Base-by-base conservation (phyloP, 2,797 vertebrate species). In the Acipenser ruthenus region DNA sequence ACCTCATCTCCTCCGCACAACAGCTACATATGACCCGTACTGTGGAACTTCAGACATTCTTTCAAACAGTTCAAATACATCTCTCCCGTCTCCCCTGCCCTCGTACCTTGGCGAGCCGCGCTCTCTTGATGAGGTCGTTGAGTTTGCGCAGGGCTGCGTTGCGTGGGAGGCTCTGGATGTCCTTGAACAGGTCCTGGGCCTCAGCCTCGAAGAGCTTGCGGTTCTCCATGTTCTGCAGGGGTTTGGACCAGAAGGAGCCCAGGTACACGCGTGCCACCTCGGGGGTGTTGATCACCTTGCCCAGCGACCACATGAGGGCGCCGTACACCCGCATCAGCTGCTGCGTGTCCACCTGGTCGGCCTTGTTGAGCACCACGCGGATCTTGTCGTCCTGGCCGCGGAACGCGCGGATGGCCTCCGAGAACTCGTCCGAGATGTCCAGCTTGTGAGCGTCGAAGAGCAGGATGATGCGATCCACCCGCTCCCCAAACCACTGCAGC, bases 391-490 rank as follows among this genome's bases (percentile, higher is more conserved):
- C 96, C 67, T 99, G 95, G 11, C 96, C 95, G 15, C 93, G 92
- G 73, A 99, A 93, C 7, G 96, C 92, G 75, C 83, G 91, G 78
- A 99, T 99, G 56, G 95, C 96, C 74, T 99, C 96, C 0, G 96
- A 98, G 83, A 99, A 99, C 83, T 99, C 96, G n/a, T 98, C 96
- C 0, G 96, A 98, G 76, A 99, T 99, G 83, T 99, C 96, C 82
- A 99, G 88, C 50, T 99, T 99, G 76, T 99, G 96, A 13, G 96
- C 96, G 12, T 99, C 96, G 1, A 99, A 98, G 65, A 98, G 92
- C 61, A 99, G 90, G 73, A 98, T 96, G 84, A 97, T 98, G 23
- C 95, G 90, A 80, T 97, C 96, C 0, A 97, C 95, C 0, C 96
- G 87, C 77, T 98, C 96, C 0, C 93, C 93, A 70, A 98, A 98